phyloP scores from a whole-genome alignment of 2,113 vertebrate genomes.

The Psilopsiagon aurifrons region DNA sequence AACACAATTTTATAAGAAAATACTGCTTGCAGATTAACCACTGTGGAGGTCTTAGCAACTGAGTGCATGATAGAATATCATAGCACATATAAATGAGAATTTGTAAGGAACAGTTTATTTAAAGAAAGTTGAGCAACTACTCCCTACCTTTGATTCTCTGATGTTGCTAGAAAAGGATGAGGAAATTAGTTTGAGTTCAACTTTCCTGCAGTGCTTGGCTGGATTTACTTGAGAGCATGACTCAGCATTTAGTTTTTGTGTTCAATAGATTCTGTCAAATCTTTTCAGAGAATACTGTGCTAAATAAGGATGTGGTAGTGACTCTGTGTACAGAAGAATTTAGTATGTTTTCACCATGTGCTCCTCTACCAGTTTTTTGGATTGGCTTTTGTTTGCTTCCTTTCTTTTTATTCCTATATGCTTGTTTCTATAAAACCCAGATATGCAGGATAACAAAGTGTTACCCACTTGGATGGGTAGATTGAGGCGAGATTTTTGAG shows the following conservation, averaged over 20 bases:
- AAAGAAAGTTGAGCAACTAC: neutral
- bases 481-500: neutral
- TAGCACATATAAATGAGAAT: neutral
- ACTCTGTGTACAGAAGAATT: neutral
- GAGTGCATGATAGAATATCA: neutral
- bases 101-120: neutral
- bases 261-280: neutral
- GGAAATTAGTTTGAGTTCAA: neutral
- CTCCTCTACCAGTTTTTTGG: neutral
- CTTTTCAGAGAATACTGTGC: neutral
- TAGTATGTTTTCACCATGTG: rapidly evolving
- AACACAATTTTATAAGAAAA: neutral
- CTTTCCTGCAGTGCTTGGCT: neutral
- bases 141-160: neutral
- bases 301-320: neutral
- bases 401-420: neutral
- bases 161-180: neutral
- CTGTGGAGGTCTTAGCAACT: neutral
- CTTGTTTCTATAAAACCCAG: neutral
- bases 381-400: neutral
- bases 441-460: neutral
- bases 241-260: neutral
- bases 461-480: neutral
- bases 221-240: neutral
- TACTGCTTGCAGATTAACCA: neutral